phyloP scores from a whole-genome alignment of 1,140 invertebrate genomes.

The Belonocnema kinseyi region DNA sequence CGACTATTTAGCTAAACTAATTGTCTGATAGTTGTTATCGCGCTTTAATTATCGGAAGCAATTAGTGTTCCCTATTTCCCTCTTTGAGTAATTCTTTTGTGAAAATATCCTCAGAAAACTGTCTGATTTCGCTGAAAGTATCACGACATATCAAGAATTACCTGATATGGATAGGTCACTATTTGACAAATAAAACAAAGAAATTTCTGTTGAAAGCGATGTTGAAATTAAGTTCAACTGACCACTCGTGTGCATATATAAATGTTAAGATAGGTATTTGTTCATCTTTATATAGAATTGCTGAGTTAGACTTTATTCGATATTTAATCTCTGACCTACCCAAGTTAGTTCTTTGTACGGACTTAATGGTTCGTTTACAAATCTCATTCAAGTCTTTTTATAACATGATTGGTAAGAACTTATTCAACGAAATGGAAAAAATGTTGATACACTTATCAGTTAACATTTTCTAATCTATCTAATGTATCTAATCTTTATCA shows the following conservation, averaged over 20 bases:
- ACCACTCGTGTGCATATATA: no score
- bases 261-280: neutral
- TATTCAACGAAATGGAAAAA: neutral
- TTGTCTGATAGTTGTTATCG: slow-evolving; percentile 20
- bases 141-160: no score
- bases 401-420: neutral
- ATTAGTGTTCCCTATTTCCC: slow-evolving; percentile 1
- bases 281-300: neutral
- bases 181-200: no score
- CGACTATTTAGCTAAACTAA: neutral
- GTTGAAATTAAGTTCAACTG: no score
- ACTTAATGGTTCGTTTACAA: neutral
- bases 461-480: neutral
- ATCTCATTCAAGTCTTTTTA: neutral
- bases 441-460: neutral
- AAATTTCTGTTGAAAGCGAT: no score
- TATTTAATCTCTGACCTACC: slow-evolving; percentile 13
- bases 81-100: slow-evolving; percentile 5
- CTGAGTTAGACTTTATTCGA: slow-evolving; percentile 2
- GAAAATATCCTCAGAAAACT: neutral
- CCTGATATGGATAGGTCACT: no score
- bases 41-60: slow-evolving; percentile 12
- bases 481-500: slow-evolving; percentile 1
- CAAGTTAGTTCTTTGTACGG: slow-evolving; percentile 6
- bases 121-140: no score